Percentiles rank a stretch among this genome's conserved stretches.
Conservation (phyloP, 2,888 invertebrate species). For the Trichacis sp. region DNA sequence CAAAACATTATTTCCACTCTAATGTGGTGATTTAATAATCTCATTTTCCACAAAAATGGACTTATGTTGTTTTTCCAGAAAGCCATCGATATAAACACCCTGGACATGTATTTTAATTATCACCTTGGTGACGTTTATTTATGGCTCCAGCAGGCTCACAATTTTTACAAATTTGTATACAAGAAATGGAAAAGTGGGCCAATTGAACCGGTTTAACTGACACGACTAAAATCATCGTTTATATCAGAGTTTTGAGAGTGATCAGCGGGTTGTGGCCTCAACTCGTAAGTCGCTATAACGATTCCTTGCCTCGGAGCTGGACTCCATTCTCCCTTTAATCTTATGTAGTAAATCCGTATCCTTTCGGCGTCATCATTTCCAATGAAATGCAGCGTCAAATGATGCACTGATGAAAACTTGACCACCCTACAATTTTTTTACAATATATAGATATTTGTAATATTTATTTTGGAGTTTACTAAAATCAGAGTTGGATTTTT, state of each 20-base stretch:
- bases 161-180: too few species aligned
- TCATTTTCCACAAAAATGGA: too few species aligned
- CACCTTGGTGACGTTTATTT: too few species aligned
- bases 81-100: too few species aligned
- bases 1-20: too few species aligned
- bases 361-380: constrained; percentile 88
- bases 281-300: constrained; percentile 91
- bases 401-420: constrained; percentile 89
- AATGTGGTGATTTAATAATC: too few species aligned
- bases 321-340: constrained; percentile 92
- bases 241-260: constrained; percentile 73
- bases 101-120: too few species aligned
- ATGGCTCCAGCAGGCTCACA: too few species aligned
- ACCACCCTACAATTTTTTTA: constrained; percentile 77
- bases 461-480: too few species aligned
- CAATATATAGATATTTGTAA: too few species aligned
- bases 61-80: too few species aligned
- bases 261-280: constrained; percentile 86
- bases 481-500: neutral
- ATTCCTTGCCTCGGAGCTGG: constrained; percentile 89
- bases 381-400: constrained; percentile 92
- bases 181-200: too few species aligned
- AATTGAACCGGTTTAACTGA: neutral
- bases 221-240: constrained; percentile 14
- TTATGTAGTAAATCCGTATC: constrained; percentile 93